Conservation (phyloP, 2,888 invertebrate genomes). For the Hemicrepidius hirtus region DNA sequence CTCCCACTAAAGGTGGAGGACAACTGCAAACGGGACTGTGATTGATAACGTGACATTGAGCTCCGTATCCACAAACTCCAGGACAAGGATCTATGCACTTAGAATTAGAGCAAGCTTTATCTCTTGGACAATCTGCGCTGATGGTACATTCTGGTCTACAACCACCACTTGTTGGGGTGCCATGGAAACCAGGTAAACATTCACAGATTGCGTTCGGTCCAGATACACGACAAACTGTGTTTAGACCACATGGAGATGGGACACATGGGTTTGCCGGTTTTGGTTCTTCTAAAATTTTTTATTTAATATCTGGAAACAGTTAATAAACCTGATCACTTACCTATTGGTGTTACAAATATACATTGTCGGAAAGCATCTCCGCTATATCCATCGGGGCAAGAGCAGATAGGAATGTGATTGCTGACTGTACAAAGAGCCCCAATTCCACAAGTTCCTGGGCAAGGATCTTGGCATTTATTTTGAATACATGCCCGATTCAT, state of each 20-base stretch:
- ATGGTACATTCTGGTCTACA: constrained; percentile 90
- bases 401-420: constrained; percentile 80
- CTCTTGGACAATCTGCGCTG: constrained; percentile 85
- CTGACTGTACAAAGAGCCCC: constrained; percentile 86
- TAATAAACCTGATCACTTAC: too few species aligned
- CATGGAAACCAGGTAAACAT: constrained; percentile 84
- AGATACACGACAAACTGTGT: constrained; percentile 80
- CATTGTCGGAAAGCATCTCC: constrained; percentile 76
- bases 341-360: constrained; percentile 63
- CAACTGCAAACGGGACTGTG: constrained; percentile 92
- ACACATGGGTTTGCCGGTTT: constrained; percentile 71
- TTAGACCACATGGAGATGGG: constrained; percentile 84
- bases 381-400: constrained; percentile 74
- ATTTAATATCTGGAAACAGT: too few species aligned
- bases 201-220: constrained; percentile 80
- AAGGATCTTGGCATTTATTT: constrained; percentile 90
- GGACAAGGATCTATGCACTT: constrained; percentile 88
- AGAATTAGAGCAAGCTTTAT: constrained; percentile 85
- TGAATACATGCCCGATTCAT: constrained; percentile 87
- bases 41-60: constrained; percentile 86
- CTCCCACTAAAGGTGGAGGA: constrained; percentile 81
- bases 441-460: constrained; percentile 87
- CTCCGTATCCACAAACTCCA: constrained; percentile 85
- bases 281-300: constrained; percentile 61
- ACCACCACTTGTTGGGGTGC: constrained; percentile 80